phyloP scores from a whole-genome alignment of 1,140 invertebrate genomes.

The Armadillidium nasatum region DNA sequence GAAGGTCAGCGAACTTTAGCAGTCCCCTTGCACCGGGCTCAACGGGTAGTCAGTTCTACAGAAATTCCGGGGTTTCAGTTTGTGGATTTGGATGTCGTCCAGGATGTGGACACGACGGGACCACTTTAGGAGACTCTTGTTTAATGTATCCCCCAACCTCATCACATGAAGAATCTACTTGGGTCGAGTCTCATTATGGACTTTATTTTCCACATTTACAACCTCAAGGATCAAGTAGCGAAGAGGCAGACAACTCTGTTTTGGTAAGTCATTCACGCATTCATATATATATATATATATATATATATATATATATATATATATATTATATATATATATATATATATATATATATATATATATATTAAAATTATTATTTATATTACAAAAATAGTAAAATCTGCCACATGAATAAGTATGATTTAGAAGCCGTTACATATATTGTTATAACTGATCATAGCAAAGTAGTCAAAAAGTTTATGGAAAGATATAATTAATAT shows the following conservation, averaged over 20 bases:
- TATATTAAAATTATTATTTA: too few relatives aligned
- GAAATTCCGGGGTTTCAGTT: constrained; percentile 7
- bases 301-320: constrained; percentile 14
- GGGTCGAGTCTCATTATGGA: constrained; percentile 21
- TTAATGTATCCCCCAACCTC: constrained; percentile 22
- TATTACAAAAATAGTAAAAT: too few relatives aligned
- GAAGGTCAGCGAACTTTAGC: constrained; percentile 1
- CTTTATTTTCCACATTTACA: not conserved
- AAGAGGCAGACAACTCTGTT: constrained; percentile 22
- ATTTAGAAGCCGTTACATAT: too few relatives aligned
- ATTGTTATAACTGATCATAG: too few relatives aligned
- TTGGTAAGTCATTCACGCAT: constrained; percentile 21
- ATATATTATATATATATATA: too few relatives aligned
- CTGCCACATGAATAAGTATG: too few relatives aligned
- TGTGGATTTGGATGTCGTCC: constrained; percentile 8
- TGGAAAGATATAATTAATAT: too few relatives aligned
- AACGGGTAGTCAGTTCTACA: not conserved
- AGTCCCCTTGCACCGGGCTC: constrained; percentile 16
- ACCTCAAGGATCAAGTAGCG: constrained; percentile 29
- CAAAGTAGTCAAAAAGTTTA: too few relatives aligned
- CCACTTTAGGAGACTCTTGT: constrained; percentile 25
- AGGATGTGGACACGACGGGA: constrained; percentile 14
- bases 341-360: too few relatives aligned
- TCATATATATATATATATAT: not conserved
- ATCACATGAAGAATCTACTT: not conserved